Evolutionary conservation across 2,888 invertebrate species (phyloP), one percentile per base, ranked within the genome.

Genomic region (Cephus rjabovi): DNA sequence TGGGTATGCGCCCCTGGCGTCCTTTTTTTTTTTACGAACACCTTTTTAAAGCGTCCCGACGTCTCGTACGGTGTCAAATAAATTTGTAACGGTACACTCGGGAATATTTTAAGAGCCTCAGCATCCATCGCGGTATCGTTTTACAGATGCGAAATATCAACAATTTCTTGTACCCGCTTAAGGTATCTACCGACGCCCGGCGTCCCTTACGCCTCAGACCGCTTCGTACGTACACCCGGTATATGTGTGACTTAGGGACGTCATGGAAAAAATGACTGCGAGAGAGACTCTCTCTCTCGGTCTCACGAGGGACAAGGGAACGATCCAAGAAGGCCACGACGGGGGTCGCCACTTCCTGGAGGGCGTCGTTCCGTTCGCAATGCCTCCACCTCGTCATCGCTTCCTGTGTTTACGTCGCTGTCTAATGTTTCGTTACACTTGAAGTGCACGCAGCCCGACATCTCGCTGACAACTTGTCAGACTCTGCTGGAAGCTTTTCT

Each of bases 381-480:
- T 35, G 69, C 74, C 79, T 83, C 83, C 79, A 82, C 84, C 76
- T 82, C 80, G 81, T 80, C 83, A 79, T 82, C 83, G 84, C 82
- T 86, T 86, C 86, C 86, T 86, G 86, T 86, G 86, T 86, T 86
- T 86, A 87, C 86, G 82, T 76, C 86, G 83, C 79, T 76, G 77
- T 82, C 85, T 81, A 82, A 83, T 84, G 82, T 83, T 81, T 83
- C 82, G 84, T 84, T 81, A 83, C 82, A 80, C 82, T 83, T 83
- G 83, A 77, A 85, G 84, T 81, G 80, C 82, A 79, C 73, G 74
- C 76, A 40, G 76, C 76, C 79, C 71, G 85, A 83, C 83, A 82
- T 82, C 79, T 81, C 81, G 85, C 85, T 87, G 89, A 89, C 89
- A 86, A 87, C 82, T 84, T 87, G 89, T 89, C 87, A 88, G 86